Evolutionary conservation across 2,797 vertebrate species (phyloP).

Genomic region (Vultur gryphus): DNA sequence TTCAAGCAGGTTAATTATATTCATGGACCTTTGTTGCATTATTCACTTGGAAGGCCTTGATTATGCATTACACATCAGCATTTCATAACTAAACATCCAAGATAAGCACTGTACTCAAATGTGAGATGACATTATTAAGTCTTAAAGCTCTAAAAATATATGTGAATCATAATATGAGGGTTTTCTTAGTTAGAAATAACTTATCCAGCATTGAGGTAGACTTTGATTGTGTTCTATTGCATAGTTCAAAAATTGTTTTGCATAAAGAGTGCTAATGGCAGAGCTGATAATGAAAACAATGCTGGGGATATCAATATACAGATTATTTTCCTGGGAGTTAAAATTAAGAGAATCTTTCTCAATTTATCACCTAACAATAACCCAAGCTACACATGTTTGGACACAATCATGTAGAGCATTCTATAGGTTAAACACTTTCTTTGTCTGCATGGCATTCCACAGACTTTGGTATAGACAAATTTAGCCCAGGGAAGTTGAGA

Average conservation of each 20-base stretch:
- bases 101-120: background rate
- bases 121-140: background rate
- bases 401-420: background rate
- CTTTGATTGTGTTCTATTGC: background rate
- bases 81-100: constrained; percentile 13
- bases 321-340: background rate
- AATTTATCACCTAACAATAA: background rate
- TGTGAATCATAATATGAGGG: background rate
- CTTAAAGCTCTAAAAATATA: background rate
- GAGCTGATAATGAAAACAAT: background rate
- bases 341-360: background rate
- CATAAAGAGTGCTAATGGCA: background rate
- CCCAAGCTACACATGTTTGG: background rate
- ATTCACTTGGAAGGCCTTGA: constrained; percentile 15
- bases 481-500: background rate
- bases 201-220: background rate
- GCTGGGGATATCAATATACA: background rate
- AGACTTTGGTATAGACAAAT: background rate
- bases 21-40: background rate
- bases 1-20: constrained; percentile 16
- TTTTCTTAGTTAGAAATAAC: background rate
- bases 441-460: background rate
- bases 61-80: background rate
- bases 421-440: background rate
- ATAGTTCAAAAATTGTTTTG: background rate